Percentiles rank a stretch among this genome's conserved stretches.
These are phyloP conservation scores for human DNA, from an alignment of 2,113 vertebrate species.

Conservation along the genomic window DNA sequence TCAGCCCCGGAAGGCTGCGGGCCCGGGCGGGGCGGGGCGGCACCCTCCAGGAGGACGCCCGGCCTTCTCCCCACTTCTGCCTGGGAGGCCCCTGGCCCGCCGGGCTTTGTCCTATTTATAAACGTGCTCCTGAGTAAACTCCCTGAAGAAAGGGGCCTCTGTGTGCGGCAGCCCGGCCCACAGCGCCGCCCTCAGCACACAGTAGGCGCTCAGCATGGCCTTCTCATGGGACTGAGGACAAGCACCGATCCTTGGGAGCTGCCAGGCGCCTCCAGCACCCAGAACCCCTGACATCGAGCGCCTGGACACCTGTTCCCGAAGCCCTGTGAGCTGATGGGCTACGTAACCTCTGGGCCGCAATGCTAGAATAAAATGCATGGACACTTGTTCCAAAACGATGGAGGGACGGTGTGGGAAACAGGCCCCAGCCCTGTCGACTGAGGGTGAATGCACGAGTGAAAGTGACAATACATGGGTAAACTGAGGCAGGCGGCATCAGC, in stretches of 20 bases:
- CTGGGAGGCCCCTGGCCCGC: background rate
- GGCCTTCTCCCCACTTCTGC: background rate
- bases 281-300: background rate
- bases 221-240: background rate
- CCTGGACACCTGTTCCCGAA: background rate
- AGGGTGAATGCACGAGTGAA: background rate
- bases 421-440: background rate
- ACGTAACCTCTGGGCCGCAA: background rate
- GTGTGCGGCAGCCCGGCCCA: background rate
- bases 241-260: background rate
- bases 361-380: background rate
- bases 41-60: background rate
- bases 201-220: background rate
- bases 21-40: background rate
- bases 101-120: slow-evolving; percentile 17
- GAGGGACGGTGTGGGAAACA: background rate
- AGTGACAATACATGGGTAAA: background rate
- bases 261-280: background rate
- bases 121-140: background rate
- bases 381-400: background rate
- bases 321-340: background rate
- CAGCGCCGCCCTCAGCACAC: background rate
- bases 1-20: background rate
- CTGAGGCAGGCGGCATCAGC: background rate
- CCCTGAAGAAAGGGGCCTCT: slow-evolving; percentile 25